Evolutionary conservation across 2,888 invertebrate species (phyloP).

Genomic region (Caenorhabditis sp.): DNA sequence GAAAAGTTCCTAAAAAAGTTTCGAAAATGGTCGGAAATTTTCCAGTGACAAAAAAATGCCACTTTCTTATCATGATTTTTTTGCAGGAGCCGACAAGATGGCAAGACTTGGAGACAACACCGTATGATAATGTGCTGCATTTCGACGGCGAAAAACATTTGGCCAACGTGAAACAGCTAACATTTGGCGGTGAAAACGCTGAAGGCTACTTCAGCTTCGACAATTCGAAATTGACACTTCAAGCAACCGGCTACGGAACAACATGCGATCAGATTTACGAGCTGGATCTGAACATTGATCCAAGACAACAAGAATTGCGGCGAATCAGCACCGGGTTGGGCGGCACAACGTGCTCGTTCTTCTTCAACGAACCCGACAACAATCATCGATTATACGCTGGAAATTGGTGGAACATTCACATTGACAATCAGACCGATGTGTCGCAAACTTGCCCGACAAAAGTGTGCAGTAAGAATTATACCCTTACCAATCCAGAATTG

Average conservation of each 20-base stretch:
- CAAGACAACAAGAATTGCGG: conserved; percentile 40
- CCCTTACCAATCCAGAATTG: conserved; percentile 42
- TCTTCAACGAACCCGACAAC: conserved; percentile 59
- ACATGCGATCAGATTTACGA: conserved; percentile 68
- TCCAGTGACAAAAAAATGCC: no score
- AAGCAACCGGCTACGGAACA: conserved; percentile 63
- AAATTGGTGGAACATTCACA: conserved; percentile 58
- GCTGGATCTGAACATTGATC: conserved; percentile 57
- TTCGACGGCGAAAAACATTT: conserved; percentile 56
- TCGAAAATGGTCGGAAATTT: no score
- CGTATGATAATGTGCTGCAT: conserved; percentile 49
- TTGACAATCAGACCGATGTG: conserved; percentile 23
- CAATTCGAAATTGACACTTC: conserved; percentile 61
- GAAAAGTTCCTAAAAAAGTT: no score
- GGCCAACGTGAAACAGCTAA: conserved; percentile 65
- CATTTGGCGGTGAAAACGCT: conserved; percentile 66
- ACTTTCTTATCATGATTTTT: background rate
- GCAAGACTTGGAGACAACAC: conserved; percentile 48
- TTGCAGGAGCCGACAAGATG: conserved; percentile 15
- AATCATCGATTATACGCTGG: conserved; percentile 63
- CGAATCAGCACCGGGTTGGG: conserved; percentile 58
- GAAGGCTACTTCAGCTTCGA: conserved; percentile 68
- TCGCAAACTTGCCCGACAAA: conserved; percentile 61
- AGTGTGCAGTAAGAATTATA: conserved; percentile 49
- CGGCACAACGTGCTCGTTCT: conserved; percentile 65